Base-by-base conservation (phyloP, 2,888 invertebrate genomes). In the Cephus sareptanus region DNA sequence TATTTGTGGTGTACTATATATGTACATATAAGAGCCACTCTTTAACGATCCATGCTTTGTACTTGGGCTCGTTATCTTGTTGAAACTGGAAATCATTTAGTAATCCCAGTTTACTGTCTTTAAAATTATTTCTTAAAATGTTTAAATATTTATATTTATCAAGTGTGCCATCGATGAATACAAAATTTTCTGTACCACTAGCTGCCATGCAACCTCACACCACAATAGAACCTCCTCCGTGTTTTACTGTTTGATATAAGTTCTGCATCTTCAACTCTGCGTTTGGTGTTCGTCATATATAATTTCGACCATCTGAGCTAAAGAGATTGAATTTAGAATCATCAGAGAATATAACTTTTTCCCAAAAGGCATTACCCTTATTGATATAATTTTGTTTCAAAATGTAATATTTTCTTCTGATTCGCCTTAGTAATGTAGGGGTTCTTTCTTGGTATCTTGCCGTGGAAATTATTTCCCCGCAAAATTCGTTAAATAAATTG, bases 181-280 rank as follows among this genome's bases (percentile, higher is more conserved):
- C n/a, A 0, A 76, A 34, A n/a, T 78, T 76, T 33, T 75, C 76
- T 23, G 30, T 34, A 9, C 75, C 74, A 74, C 23, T 34, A n/a
- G 73, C 33, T 74, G 74, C 35, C 34, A 75, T 76, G 68, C 76
- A 77, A 77, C 77, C 56, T 75, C 69, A 77, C 13, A 77, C 34
- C 31, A 75, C 13, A 33, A 75, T 30, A 0, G 13, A 33, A 69
- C 56, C 69, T 6, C 33, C 75, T 0, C 34, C 6, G 34, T 77
- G 35, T 37, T 77, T 76, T 30, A 77, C 71, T 23, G 70, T 69
- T 4, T 34, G 75, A 31, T 23, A 56, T 31, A 34, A n/a, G 68
- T 77, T 78, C 37, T 77, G 31, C 23, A 23, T 6, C 11, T 79
- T 56, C 34, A 77, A 11, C 11, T 73, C 73, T n/a, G 30, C 37